Evolutionary conservation across 1,140 invertebrate genomes (phyloP), one percentile per base, ranked within the genome.

Genomic region (Onthophagus taurus): DNA sequence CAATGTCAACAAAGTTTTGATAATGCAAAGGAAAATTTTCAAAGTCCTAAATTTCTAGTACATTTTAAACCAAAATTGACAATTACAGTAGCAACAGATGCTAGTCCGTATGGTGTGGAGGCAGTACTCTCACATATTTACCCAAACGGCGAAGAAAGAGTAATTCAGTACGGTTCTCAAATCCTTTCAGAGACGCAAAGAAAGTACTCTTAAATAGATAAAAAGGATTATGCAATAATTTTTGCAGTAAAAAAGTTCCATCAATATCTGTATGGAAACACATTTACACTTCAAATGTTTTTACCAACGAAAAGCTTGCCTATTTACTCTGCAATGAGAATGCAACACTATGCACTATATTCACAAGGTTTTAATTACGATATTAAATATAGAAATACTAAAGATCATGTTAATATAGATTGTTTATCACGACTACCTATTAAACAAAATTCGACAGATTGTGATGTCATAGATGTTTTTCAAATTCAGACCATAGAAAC

Each of bases 311-410:
- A 19, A 20, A 12, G 14, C 3, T 38, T 45, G 18, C 34, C 34
- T 2, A 13, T 21, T 11, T 14, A 17, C n/a, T 14, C 17, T 11
- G 21, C 31, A 31, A 30, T 26, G 13, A 42, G 49, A 31, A 13
- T 47, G 14, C 24, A 44, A 9, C 19, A 31, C 3, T 51, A 42
- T 29, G 34, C 35, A 13, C 29, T 43, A 30, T 47, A 34, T 23
- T 36, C 47, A 16, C 18, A 39, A 37, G 45, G 35, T 9, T 47
- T 50, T 42, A 41, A 50, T 20, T 50, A 46, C 30, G 26, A 31
- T 31, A 50, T 50, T n/a, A 36, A 20, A 39, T 35, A 46, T 9
- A 35, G 42, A 43, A 43, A 42, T 16, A 31, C 18, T 26, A 20
- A 38, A 44, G 20, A 42, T 38, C 6, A 43, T 42, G 11, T 11